phyloP scores from a whole-genome alignment of 2,797 vertebrate genomes.

The Champsocephalus gunnari region DNA sequence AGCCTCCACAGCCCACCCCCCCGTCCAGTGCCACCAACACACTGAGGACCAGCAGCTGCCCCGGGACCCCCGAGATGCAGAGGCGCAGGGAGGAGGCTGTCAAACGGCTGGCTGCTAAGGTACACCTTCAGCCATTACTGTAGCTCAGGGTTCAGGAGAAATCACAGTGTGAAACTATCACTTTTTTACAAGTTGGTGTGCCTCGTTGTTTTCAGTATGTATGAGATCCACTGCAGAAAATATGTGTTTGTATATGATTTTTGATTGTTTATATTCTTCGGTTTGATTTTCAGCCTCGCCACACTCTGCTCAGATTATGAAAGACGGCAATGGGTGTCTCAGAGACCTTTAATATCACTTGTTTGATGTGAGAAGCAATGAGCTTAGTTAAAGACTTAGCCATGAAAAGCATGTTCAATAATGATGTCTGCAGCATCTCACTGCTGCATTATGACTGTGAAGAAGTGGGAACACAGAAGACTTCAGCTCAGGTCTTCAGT shows the following conservation, averaged over 20 bases:
- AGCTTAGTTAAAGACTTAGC: slow-evolving; percentile 32
- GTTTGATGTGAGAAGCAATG: slow-evolving; percentile 43
- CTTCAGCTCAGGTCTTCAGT: slow-evolving; percentile 22
- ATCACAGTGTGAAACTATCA: neutral
- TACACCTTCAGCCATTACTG: slow-evolving; percentile 59
- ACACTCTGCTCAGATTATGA: slow-evolving; percentile 39
- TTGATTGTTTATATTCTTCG: slow-evolving; percentile 53
- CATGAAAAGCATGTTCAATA: slow-evolving; percentile 21
- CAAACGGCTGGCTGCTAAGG: slow-evolving; percentile 93
- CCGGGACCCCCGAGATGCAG: slow-evolving; percentile 86
- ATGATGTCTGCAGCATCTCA: slow-evolving; percentile 25
- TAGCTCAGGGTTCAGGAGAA: neutral
- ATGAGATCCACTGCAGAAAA: slow-evolving; percentile 43
- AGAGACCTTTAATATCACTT: slow-evolving; percentile 50
- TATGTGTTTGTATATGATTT: slow-evolving; percentile 49
- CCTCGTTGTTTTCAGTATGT: slow-evolving; percentile 52
- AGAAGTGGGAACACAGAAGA: slow-evolving; percentile 16
- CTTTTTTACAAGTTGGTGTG: slow-evolving; percentile 14
- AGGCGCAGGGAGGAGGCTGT: slow-evolving; percentile 87
- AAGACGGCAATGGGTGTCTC: slow-evolving; percentile 37
- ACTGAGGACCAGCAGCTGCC: slow-evolving; percentile 77
- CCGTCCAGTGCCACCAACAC: slow-evolving; percentile 78
- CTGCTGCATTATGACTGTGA: slow-evolving; percentile 8
- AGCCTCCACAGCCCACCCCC: slow-evolving; percentile 85
- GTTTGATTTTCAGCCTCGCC: slow-evolving; percentile 24